Base-by-base conservation (phyloP, 2,888 invertebrate species). In the Lepidonotus clava region DNA sequence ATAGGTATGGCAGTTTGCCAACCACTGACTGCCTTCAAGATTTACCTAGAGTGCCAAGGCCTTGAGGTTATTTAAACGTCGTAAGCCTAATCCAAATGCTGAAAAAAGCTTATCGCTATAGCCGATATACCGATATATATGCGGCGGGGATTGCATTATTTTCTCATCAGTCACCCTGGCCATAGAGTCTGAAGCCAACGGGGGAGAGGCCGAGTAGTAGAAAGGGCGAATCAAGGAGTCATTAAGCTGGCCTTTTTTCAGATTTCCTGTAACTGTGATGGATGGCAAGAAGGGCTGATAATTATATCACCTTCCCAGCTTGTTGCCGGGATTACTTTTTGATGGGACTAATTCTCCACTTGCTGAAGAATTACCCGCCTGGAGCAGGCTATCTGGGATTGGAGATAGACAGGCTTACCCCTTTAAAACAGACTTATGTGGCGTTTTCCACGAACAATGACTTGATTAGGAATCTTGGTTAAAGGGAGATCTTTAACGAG, bases 311-410 rank as follows among this genome's bases (percentile, higher is more conserved):
- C 28, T 28, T 32, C 28, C 24, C 61, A 61, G 61, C 28, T 61
- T 61, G 61, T 61, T 61, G 28, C n/a, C 24, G 28, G 24, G 61
- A 61, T 61, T 61, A 61, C 61, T 61, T 61, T 61, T 61, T 61
- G 61, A 61, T 61, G 61, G 61, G 61, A 61, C 61, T 61, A 61
- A 61, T 61, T 61, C 61, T 24, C 61, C 61, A 61, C 61, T 61
- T 28, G 61, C 28, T 28, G 61, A 61, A 28, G 61, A 32, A 61
- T 61, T 24, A 32, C 28, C 61, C 28, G 61, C 61, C 61, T 32
- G 1, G 18, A 61, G 61, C 61, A 11, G 28, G 1, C n/a, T 28
- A 11, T 61, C 24, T 61, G 14, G 61, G 1, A 32, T 61, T 61
- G 24, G 24, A 61, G 28, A 24, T 24, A 11, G 61, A 8, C 1